Base-by-base conservation (phyloP, 2,888 invertebrate species). In the Harpalus rubripes region DNA sequence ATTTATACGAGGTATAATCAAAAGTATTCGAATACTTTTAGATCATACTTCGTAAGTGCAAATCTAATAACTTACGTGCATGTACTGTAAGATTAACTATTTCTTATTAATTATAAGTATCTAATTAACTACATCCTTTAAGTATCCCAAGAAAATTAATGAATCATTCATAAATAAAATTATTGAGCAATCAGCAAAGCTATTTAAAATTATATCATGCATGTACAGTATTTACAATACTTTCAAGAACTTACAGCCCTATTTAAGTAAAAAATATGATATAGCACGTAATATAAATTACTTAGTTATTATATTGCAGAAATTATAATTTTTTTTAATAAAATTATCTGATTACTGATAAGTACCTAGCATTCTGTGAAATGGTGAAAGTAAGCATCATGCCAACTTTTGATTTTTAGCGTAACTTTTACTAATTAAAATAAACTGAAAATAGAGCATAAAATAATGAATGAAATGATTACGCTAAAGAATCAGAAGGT, bases 401-500 rank as follows among this genome's bases (percentile, higher is more conserved):
- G 84, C 84, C 78, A 76, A 72, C 76, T 65, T 78, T 84, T 84
- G 76, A 39, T 61, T 32, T 61, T 78, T 84, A 63, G 78, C 84
- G 84, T 78, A 78, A 76, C 59, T 76, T 15, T 68, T 56, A 52
- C 18, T 72, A 72, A 80, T 63, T 65, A 65, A n/a, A 32, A 32
- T 32, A 3, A 1, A 32, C 65, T 4, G n/a, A 79, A 56, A 79
- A 56, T 12, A 58, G 22, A 79, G 26, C 12, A 65, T 22, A 81
- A 65, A 65, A 26, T 56, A 26, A 52, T 18, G 52, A 18, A 18
- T 63, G 39, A 44, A 52, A 68, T 81, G 39, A 59, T 26, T 61
- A 76, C 84, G 84, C 84, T 78, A 84, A 78, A 65, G 22, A 8
- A 65, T 41, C 84, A 84, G 78, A 63, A 84, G 89, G 86, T 79